These are phyloP conservation scores for Talpa occidentalis DNA, from an alignment of 2,113 vertebrate species.

Conservation along the genomic window DNA sequence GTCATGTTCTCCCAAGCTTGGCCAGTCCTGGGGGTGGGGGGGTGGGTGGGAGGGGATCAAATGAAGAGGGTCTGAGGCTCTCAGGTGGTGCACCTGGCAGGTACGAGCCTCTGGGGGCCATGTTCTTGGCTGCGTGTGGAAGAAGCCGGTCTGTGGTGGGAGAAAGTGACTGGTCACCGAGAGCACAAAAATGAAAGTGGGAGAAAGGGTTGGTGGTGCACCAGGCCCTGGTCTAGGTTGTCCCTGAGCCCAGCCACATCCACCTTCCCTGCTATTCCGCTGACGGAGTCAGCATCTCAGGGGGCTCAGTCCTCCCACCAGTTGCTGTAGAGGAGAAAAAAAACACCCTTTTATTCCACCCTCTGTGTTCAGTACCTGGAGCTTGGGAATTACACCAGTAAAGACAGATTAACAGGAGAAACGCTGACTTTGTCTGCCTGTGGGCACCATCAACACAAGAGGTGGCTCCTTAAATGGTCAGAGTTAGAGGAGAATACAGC, in stretches of 20 bases:
- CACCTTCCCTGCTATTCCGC: neutral
- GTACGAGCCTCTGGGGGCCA: neutral
- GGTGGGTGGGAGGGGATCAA: neutral
- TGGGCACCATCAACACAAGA: neutral
- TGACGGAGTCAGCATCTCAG: neutral
- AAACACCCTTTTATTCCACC: neutral
- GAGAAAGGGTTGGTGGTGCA: neutral
- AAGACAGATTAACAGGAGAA: neutral
- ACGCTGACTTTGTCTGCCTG: neutral
- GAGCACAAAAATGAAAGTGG: neutral
- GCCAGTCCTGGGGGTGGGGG: neutral
- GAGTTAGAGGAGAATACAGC: neutral
- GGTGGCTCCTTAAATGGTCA: neutral
- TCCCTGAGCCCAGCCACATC: neutral
- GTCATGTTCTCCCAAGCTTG: neutral
- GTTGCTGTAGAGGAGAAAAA: neutral
- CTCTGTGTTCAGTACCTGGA: neutral
- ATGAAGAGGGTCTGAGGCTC: neutral
- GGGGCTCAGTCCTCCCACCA: too few relatives aligned
- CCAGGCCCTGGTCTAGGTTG: neutral
- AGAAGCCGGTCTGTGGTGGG: neutral
- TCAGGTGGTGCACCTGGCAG: neutral
- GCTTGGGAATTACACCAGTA: neutral
- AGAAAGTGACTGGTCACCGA: neutral
- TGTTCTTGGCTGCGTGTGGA: neutral